Evolutionary conservation across 1,140 invertebrate species (phyloP).

Genomic region (Drosophila nasuta): DNA sequence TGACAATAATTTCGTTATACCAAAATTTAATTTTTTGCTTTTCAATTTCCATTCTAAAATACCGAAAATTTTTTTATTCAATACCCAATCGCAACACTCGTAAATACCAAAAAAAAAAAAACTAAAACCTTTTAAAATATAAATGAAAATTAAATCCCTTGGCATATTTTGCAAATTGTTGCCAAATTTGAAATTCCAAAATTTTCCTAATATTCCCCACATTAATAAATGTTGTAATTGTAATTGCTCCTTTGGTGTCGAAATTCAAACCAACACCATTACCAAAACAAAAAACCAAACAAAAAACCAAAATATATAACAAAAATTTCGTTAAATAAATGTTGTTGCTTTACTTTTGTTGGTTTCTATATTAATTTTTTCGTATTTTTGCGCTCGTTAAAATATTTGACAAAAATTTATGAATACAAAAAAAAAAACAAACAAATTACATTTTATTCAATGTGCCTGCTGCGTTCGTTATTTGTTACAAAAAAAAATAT

Average conservation of each 20-base stretch:
- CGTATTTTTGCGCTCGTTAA: slow-evolving; percentile 80
- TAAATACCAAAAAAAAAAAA: slow-evolving; percentile 20
- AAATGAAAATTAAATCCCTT: slow-evolving; percentile 31
- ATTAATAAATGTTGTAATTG: slow-evolving; percentile 80
- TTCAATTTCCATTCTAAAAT: slow-evolving; percentile 34
- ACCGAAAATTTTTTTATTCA: slow-evolving; percentile 55
- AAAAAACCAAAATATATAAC: slow-evolving; percentile 48
- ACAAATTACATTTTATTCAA: slow-evolving; percentile 57
- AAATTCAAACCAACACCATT: slow-evolving; percentile 65
- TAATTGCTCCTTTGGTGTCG: slow-evolving; percentile 78
- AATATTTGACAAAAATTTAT: slow-evolving; percentile 47
- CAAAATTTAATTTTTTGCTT: slow-evolving; percentile 55
- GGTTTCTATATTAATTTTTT: slow-evolving; percentile 51
- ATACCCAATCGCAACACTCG: slow-evolving; percentile 33
- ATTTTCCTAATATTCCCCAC: slow-evolving; percentile 57
- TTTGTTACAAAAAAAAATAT: slow-evolving; percentile 74
- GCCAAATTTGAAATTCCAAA: slow-evolving; percentile 53
- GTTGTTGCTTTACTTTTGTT: slow-evolving; percentile 65
- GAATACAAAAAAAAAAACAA: slow-evolving; percentile 41
- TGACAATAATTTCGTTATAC: slow-evolving; percentile 67
- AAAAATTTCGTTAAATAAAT: slow-evolving; percentile 74
- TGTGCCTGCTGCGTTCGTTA: slow-evolving; percentile 81
- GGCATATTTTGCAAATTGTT: slow-evolving; percentile 45
- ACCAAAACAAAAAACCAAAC: slow-evolving; percentile 44
- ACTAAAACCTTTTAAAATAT: neutral